Conservation (phyloP, 2,113 vertebrate genomes). For the Festucalex cinctus region DNA sequence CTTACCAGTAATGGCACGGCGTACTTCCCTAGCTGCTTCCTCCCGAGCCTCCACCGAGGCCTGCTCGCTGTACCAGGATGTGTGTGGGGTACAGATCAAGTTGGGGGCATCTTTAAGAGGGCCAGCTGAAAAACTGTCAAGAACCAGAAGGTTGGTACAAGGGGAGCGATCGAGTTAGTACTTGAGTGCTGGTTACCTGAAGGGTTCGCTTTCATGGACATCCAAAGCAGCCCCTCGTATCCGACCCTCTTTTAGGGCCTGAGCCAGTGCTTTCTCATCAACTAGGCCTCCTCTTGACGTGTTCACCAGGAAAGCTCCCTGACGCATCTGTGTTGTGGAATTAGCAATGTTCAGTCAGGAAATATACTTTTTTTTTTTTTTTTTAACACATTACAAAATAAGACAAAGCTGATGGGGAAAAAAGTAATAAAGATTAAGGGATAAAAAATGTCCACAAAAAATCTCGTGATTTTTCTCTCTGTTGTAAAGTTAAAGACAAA, state of each 20-base stretch:
- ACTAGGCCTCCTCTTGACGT: conserved; percentile 85
- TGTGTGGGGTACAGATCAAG: conserved; percentile 87
- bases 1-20: conserved; percentile 84
- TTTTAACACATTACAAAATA: too few species aligned
- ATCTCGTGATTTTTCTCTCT: too few species aligned
- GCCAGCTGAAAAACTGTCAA: conserved; percentile 80
- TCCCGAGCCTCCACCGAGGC: conserved; percentile 86
- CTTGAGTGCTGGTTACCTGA: conserved; percentile 70
- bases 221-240: conserved; percentile 87
- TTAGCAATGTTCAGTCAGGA: neutral
- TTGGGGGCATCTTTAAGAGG: conserved; percentile 87
- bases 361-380: too few species aligned
- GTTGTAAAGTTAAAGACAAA: too few species aligned
- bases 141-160: conserved; percentile 1
- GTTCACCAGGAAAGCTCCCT: conserved; percentile 88
- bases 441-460: too few species aligned
- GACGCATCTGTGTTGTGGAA: conserved; percentile 77
- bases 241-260: conserved; percentile 86
- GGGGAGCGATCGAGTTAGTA: neutral
- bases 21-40: conserved; percentile 86
- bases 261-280: conserved; percentile 86
- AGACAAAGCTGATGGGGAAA: too few species aligned
- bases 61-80: conserved; percentile 90
- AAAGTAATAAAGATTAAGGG: too few species aligned
- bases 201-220: conserved; percentile 86